A percentile compares a stretch with the other conserved stretches of the same genome.
These are phyloP conservation scores for Ctenopoma kingsleyae DNA, from an alignment of 2,797 vertebrate species.

Conservation along the genomic window DNA sequence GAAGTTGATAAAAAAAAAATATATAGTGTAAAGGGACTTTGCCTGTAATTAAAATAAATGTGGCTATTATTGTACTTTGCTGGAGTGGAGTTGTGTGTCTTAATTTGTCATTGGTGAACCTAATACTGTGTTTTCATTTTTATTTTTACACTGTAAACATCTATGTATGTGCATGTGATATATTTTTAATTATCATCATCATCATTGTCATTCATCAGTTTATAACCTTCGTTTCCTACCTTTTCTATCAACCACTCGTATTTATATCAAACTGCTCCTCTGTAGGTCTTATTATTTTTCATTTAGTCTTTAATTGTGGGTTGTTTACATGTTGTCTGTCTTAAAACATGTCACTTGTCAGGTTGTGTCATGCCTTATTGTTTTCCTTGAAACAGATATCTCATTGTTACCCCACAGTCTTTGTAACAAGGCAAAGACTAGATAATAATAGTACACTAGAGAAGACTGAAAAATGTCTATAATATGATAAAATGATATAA, in stretches of 20 bases:
- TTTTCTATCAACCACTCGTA: not conserved
- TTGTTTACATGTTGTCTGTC: conserved; percentile 14
- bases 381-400: conserved; percentile 8
- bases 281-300: not conserved
- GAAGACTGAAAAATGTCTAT: conserved; percentile 9
- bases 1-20: conserved; percentile 58
- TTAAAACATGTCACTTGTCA: conserved; percentile 3
- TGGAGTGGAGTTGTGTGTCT: conserved; percentile 61
- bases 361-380: conserved; percentile 7
- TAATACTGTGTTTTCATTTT: conserved; percentile 24
- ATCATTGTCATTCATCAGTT: not conserved
- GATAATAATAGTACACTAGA: not conserved
- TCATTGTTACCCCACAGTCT: not conserved
- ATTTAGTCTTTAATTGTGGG: not conserved
- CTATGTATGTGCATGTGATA: conserved; percentile 27
- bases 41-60: conserved; percentile 93
- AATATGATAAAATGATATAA: not conserved
- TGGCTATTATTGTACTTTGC: conserved; percentile 88
- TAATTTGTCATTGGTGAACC: conserved; percentile 35
- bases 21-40: conserved; percentile 87
- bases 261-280: conserved; percentile 9
- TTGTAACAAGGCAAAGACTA: conserved; percentile 2
- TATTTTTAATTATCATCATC: not conserved
- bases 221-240: not conserved
- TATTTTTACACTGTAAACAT: conserved; percentile 1